Base-by-base conservation (phyloP, 2,888 invertebrate genomes). In the Zonitis immaculata region DNA sequence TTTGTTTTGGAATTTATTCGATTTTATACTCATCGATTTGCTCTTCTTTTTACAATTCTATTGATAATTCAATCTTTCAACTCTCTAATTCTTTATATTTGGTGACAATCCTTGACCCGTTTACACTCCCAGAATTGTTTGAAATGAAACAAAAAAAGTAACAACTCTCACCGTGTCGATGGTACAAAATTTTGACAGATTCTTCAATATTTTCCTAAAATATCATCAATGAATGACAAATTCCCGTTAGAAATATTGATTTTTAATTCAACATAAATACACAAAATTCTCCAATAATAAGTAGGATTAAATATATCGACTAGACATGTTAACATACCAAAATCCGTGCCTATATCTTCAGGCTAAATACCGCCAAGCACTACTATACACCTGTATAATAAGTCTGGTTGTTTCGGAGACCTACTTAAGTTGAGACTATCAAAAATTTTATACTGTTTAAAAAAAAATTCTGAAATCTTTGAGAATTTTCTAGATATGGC, bases 301-400 rank as follows among this genome's bases (percentile, higher is more conserved):
- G 9, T 39, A 11, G 39, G 18, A 5, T 20, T 6, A 42, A 47
- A 16, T n/a, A 16, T 26, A 42, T 20, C 39, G 46, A 51, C 35
- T 51, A 47, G 51, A 51, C 32, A 49, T 43, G 44, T 11, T 9
- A 42, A 47, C 43, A 39, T 30, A 47, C 28, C 45, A 56, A 59
- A 60, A 58, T 57, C 52, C 54, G 57, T 58, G 54, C 53, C 52
- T 6, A n/a, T n/a, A 51, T 57, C 60, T 9, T 16, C 35, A 51
- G 60, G 45, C 27, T 28, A 30, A 47, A 51, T 55, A 42, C 46
- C 49, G 27, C 39, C 27, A 44, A 22, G 49, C 30, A 39, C 49
- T 52, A n/a, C n/a, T 18, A 46, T 50, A 52, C 62, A 62, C 60
- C 60, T 60, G 62, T 62, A n/a, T n/a, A n/a, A n/a, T n/a, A 49